phyloP scores from a whole-genome alignment of 2,888 invertebrate species.

The Synergus umbraculus region DNA sequence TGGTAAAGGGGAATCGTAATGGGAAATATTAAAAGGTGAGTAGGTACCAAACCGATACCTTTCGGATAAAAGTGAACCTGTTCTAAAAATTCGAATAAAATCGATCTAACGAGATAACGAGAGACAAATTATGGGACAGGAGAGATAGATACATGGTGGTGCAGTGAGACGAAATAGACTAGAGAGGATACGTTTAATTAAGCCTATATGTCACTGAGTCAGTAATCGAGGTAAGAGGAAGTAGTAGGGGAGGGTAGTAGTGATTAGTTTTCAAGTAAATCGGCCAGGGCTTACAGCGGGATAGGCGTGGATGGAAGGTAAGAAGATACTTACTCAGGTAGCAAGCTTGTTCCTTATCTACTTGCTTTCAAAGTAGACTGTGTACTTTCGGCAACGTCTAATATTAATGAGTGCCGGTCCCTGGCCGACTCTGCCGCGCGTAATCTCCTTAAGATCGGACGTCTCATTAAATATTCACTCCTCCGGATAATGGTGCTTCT shows the following conservation, averaged over 20 bases:
- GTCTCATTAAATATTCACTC: slow-evolving; percentile 57
- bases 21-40: too few relatives aligned
- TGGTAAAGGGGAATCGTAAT: too few relatives aligned
- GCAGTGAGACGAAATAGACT: not conserved
- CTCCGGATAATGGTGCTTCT: slow-evolving; percentile 53
- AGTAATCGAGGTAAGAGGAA: slow-evolving; percentile 13
- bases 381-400: slow-evolving; percentile 54
- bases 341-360: slow-evolving; percentile 19
- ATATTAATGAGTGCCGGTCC: slow-evolving; percentile 59
- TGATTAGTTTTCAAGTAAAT: slow-evolving; percentile 60
- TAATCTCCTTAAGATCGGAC: slow-evolving; percentile 62
- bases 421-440: slow-evolving; percentile 44
- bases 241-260: slow-evolving; percentile 27
- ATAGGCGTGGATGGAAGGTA: not conserved
- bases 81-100: not conserved
- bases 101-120: not conserved
- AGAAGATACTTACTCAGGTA: slow-evolving; percentile 23
- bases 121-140: not conserved
- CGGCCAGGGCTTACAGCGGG: slow-evolving; percentile 11
- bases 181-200: slow-evolving; percentile 56
- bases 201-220: slow-evolving; percentile 47
- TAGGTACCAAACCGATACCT: too few relatives aligned
- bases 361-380: slow-evolving; percentile 41
- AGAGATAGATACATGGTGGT: not conserved
- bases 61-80: too few relatives aligned